Base-by-base conservation (phyloP, 2,888 invertebrate genomes). In the Sphaerophoria rueppellii region DNA sequence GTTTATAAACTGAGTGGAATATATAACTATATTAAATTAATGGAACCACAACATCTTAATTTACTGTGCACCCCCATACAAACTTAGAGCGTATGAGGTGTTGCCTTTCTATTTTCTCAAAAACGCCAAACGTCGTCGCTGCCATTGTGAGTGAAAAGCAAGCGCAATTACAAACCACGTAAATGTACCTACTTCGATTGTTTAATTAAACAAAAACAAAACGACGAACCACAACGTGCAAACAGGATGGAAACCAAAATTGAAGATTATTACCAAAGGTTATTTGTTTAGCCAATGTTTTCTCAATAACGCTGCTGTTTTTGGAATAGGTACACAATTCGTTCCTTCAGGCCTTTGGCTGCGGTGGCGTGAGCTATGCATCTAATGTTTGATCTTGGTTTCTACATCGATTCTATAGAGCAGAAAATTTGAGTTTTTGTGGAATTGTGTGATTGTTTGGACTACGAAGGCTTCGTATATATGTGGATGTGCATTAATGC, bases 211-310 rank as follows among this genome's bases (percentile, higher is more conserved):
- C 24, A 24, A 6, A 63, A 35, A 37, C 24, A 40, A 61, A 52
- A 55, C 50, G 24, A 4, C 54, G 52, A 65, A 24, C 24, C 24
- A 24, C 24, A 24, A 24, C 24, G 24, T 2, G 2, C 24, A 24
- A 24, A 24, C 24, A 32, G 1, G 40, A 9, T 72, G 7, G 55
- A 80, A 57, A 75, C 82, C 82, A 79, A 85, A 85, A 85, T 85
- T 85, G 80, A 85, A 73, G 76, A 85, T 80, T 85, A 80, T 76
- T 85, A 80, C 83, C 43, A 72, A 69, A 80, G 83, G 80, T 72
- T 85, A 72, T 80, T 85, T 85, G 72, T 61, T 76, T 76, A 83
- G 57, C 80, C 80, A 80, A 80, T 83, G 72, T 76, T 82, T 82
- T 58, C 70, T 73, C 70, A 78, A 78, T 63, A 74, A 78, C 58